Evolutionary conservation across 1,140 invertebrate species (phyloP).

Genomic region (Melitaea cinxia): DNA sequence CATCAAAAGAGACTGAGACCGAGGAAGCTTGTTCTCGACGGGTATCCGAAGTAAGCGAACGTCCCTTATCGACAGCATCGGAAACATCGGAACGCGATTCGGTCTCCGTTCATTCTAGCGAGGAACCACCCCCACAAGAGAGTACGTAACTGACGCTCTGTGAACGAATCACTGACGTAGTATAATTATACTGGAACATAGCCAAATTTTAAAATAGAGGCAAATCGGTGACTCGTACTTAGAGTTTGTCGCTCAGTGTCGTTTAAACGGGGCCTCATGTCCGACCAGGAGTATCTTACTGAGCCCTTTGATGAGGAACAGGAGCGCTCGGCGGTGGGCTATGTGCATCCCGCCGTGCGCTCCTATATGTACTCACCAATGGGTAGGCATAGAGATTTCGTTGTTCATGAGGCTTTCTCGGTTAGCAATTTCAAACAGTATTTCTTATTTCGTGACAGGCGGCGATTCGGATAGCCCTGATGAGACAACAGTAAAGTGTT

Average conservation of each 20-base stretch:
- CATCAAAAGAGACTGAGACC: conserved; percentile 47
- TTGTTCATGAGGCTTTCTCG: conserved; percentile 55
- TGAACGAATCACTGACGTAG: conserved; percentile 74
- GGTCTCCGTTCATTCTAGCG: conserved; percentile 76
- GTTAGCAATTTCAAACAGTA: conserved; percentile 35
- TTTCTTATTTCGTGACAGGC: conserved; percentile 72
- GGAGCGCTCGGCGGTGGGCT: conserved; percentile 65
- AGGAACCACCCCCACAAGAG: conserved; percentile 73
- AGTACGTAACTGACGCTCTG: conserved; percentile 73
- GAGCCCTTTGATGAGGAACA: conserved; percentile 75
- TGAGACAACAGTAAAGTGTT: conserved; percentile 75
- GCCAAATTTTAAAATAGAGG: conserved; percentile 77
- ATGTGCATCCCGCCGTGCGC: conserved; percentile 74
- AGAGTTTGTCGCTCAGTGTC: conserved; percentile 75
- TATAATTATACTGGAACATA: conserved; percentile 63
- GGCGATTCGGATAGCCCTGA: conserved; percentile 79
- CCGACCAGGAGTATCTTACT: conserved; percentile 74
- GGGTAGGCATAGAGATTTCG: conserved; percentile 63
- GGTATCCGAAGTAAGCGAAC: conserved; percentile 63
- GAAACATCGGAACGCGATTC: conserved; percentile 75
- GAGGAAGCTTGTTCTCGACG: conserved; percentile 49
- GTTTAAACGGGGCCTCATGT: conserved; percentile 71
- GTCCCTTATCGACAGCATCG: conserved; percentile 71
- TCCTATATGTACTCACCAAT: conserved; percentile 80
- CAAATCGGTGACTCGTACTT: conserved; percentile 67